Evolutionary conservation across 2,797 vertebrate species (phyloP).

Genomic region (Microcaecilia unicolor): DNA sequence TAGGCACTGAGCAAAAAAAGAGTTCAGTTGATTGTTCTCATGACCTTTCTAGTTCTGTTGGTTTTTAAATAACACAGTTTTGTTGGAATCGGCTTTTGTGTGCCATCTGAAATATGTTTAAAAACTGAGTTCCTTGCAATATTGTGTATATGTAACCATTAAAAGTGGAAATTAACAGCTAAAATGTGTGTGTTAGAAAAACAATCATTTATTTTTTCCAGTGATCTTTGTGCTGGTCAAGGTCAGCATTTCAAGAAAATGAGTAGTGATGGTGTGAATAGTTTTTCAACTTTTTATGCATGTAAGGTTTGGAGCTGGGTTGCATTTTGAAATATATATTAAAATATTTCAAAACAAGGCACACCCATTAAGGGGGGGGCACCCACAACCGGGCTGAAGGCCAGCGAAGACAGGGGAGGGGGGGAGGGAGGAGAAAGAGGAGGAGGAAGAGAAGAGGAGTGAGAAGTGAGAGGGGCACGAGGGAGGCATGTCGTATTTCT

Average conservation of each 20-base stretch:
- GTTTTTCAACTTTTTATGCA: background rate
- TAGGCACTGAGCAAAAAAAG: background rate
- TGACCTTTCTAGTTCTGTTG: background rate
- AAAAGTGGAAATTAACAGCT: background rate
- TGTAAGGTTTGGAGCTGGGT: background rate
- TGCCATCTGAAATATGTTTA: background rate
- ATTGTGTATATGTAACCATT: background rate
- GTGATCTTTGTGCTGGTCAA: background rate
- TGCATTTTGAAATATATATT: too few species aligned
- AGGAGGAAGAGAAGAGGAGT: too few species aligned
- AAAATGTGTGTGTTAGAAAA: background rate
- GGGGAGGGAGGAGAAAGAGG: too few species aligned
- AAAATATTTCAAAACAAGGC: too few species aligned
- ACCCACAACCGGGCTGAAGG: too few species aligned
- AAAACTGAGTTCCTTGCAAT: background rate
- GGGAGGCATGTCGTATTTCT: too few species aligned
- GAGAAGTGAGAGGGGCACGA: too few species aligned
- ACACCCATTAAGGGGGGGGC: too few species aligned
- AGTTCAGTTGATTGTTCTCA: background rate
- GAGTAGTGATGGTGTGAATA: background rate
- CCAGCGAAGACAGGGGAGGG: too few species aligned
- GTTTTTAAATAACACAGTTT: background rate
- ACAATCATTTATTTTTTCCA: background rate
- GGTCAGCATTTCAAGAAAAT: background rate
- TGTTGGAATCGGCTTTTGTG: background rate